phyloP scores from a whole-genome alignment of 2,113 vertebrate genomes.

The Camelus bactrianus region DNA sequence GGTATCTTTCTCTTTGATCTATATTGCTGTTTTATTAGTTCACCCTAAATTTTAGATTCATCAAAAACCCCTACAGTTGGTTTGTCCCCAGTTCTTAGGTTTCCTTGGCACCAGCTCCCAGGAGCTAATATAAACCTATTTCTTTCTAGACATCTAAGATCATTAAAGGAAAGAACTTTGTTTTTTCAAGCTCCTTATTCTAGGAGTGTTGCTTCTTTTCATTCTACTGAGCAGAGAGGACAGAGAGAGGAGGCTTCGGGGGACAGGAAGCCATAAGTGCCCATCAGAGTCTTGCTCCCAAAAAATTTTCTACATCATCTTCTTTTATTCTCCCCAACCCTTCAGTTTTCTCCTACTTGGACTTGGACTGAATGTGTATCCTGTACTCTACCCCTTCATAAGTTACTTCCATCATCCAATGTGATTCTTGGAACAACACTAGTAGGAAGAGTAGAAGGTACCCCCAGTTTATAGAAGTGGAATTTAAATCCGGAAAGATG shows the following conservation, averaged over 20 bases:
- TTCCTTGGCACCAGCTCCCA: neutral
- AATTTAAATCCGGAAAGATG: neutral
- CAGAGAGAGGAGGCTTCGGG: neutral
- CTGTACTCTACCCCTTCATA: neutral
- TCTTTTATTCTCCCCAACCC: neutral
- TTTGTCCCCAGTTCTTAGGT: neutral
- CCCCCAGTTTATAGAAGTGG: neutral
- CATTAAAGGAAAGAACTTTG: neutral
- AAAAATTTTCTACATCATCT: neutral
- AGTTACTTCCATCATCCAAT: neutral
- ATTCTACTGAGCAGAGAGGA: neutral
- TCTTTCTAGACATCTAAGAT: neutral
- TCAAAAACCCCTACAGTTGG: neutral
- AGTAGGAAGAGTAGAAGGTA: neutral
- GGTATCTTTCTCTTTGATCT: neutral
- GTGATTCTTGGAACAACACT: neutral
- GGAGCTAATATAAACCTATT: neutral
- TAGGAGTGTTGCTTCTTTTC: neutral
- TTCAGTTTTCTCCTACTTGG: neutral
- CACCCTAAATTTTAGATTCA: constrained; percentile 4
- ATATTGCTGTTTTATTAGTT: neutral
- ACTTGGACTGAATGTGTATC: neutral
- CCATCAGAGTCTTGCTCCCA: neutral
- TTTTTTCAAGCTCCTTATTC: neutral
- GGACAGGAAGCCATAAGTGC: neutral